These are phyloP conservation scores for Diachasma alloeum DNA, from an alignment of 1,140 invertebrate species.

Conservation along the genomic window DNA sequence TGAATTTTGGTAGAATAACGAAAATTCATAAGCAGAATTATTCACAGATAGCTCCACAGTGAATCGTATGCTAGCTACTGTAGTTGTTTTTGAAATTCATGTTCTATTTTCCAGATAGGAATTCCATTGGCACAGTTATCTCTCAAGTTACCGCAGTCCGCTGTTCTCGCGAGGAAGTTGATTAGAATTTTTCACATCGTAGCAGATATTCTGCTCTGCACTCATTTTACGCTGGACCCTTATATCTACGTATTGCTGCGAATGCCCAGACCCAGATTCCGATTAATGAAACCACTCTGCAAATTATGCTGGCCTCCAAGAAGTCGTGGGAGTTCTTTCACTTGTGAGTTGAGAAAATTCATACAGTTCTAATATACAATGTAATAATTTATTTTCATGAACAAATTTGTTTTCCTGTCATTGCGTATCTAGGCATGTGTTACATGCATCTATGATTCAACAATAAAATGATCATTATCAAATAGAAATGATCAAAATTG, in stretches of 20 bases:
- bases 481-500: too few species aligned
- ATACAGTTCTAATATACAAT: neutral
- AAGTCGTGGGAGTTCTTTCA: conserved; percentile 55
- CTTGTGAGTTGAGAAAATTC: conserved; percentile 37
- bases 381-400: neutral
- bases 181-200: conserved; percentile 65
- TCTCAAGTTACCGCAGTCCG: conserved; percentile 38
- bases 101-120: conserved; percentile 68
- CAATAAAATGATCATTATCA: too few species aligned
- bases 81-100: neutral
- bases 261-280: conserved; percentile 52
- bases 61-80: too few species aligned
- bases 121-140: conserved; percentile 72
- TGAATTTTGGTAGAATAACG: too few species aligned
- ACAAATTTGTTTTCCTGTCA: neutral
- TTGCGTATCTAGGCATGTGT: neutral
- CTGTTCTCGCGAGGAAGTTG: conserved; percentile 35
- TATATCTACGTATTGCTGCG: conserved; percentile 82
- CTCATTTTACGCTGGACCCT: conserved; percentile 85
- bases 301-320: conserved; percentile 51
- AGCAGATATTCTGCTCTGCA: conserved; percentile 79
- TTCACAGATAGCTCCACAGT: too few species aligned
- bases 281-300: conserved; percentile 55
- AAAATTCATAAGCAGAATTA: too few species aligned
- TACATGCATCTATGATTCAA: neutral